These are phyloP conservation scores for Plagodis dolabraria DNA, from an alignment of 2,888 invertebrate species.

Conservation along the genomic window DNA sequence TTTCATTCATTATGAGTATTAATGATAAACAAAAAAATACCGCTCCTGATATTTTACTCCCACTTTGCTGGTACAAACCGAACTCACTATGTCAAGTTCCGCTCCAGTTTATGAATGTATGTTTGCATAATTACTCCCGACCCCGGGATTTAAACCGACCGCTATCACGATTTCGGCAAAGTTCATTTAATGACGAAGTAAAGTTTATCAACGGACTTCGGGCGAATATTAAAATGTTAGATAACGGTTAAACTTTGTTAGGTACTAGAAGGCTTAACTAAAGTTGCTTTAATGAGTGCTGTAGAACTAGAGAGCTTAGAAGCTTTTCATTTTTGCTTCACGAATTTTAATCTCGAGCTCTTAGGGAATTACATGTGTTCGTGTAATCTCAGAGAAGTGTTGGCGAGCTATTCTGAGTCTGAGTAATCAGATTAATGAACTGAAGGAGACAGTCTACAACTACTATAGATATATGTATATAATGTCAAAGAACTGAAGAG, in stretches of 20 bases:
- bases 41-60: not conserved
- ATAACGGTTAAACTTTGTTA: conserved; percentile 29
- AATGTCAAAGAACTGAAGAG: conserved; percentile 3
- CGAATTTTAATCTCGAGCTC: conserved; percentile 11
- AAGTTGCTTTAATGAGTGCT: conserved; percentile 29
- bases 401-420: conserved; percentile 1
- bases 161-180: conserved; percentile 35
- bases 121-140: conserved; percentile 36
- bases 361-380: conserved; percentile 1
- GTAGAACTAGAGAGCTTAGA: not conserved
- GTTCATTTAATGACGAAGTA: conserved; percentile 35
- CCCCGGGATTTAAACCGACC: conserved; percentile 29
- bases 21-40: conserved; percentile 13
- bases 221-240: conserved; percentile 34
- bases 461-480: not conserved
- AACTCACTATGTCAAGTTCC: conserved; percentile 34
- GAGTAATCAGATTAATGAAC: conserved; percentile 14
- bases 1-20: conserved; percentile 5
- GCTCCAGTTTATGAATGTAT: conserved; percentile 32
- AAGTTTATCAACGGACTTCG: conserved; percentile 32
- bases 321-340: conserved; percentile 8
- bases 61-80: not conserved
- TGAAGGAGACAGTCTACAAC: conserved; percentile 8
- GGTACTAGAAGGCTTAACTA: conserved; percentile 31
- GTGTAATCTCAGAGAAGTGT: conserved; percentile 2